Conservation (phyloP, 2,113 vertebrate species). For the Platanista minor region DNA sequence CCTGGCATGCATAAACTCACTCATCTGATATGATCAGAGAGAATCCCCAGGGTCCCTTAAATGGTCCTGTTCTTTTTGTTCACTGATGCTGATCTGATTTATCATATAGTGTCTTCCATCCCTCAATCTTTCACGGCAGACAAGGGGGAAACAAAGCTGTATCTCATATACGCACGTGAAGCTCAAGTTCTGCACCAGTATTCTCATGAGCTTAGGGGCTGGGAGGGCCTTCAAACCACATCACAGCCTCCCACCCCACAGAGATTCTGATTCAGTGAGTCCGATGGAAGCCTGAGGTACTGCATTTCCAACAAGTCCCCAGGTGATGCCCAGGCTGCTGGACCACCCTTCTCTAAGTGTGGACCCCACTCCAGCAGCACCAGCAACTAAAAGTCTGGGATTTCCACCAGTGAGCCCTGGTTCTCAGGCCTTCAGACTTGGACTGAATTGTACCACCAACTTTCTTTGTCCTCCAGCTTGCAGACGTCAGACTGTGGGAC, state of each 20-base stretch:
- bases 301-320: not conserved
- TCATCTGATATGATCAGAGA: not conserved
- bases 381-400: not conserved
- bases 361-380: not conserved
- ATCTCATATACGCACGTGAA: not conserved
- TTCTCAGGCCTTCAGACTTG: not conserved
- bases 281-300: not conserved
- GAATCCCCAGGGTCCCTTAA: not conserved
- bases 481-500: not conserved
- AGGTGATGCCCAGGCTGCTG: not conserved
- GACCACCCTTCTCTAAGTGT: not conserved
- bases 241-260: rapidly evolving
- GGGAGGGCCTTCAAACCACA: not conserved
- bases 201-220: not conserved
- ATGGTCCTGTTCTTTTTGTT: not conserved
- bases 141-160: not conserved
- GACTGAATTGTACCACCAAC: not conserved
- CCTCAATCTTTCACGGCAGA: not conserved
- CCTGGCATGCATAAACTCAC: not conserved
- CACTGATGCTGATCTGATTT: not conserved
- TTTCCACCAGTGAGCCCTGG: too few relatives aligned
- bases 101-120: not conserved
- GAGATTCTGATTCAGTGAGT: not conserved
- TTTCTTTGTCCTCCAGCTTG: not conserved
- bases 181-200: not conserved